Percentiles rank a stretch among this genome's conserved stretches.
Evolutionary conservation across 2,888 invertebrate species (phyloP).

Genomic region (Thymelicus sylvestris): DNA sequence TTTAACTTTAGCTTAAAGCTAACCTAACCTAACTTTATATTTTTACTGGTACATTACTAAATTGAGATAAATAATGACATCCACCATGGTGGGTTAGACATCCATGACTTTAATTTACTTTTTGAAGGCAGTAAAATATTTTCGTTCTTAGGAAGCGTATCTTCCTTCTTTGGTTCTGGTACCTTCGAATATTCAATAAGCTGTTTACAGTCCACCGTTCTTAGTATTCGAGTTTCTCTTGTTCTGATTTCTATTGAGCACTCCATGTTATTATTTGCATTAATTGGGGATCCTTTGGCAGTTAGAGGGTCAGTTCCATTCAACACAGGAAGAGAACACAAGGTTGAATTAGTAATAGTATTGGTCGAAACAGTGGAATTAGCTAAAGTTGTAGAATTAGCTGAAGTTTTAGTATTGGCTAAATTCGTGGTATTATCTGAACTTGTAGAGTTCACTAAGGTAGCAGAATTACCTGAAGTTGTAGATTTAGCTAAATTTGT

Average conservation of each 20-base stretch:
- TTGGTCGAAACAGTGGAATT: too few relatives aligned
- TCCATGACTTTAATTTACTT: slow-evolving; percentile 64
- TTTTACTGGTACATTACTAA: background rate
- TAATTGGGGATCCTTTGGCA: slow-evolving; percentile 59
- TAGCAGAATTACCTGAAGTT: slow-evolving; percentile 3
- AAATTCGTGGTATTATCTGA: too few relatives aligned
- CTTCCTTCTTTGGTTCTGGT: slow-evolving; percentile 58
- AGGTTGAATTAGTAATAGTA: too few relatives aligned
- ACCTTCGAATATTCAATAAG: slow-evolving; percentile 66
- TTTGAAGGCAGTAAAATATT: slow-evolving; percentile 58
- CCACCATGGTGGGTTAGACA: slow-evolving; percentile 77
- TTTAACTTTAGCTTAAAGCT: too few relatives aligned
- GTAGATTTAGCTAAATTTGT: background rate
- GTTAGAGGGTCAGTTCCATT: slow-evolving; percentile 60
- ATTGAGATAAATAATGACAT: slow-evolving; percentile 68
- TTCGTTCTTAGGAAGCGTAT: slow-evolving; percentile 47
- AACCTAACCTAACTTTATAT: too few relatives aligned
- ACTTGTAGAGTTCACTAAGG: slow-evolving; percentile 10
- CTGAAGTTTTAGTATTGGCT: too few relatives aligned
- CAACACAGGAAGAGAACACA: background rate
- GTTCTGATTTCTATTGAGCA: slow-evolving; percentile 70
- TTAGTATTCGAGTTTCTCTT: slow-evolving; percentile 53
- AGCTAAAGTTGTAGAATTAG: too few relatives aligned
- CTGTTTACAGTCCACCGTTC: slow-evolving; percentile 63
- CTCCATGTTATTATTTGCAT: slow-evolving; percentile 55